Base-by-base conservation (phyloP, 2,113 vertebrate species). In the Leptodactylus fuscus region DNA sequence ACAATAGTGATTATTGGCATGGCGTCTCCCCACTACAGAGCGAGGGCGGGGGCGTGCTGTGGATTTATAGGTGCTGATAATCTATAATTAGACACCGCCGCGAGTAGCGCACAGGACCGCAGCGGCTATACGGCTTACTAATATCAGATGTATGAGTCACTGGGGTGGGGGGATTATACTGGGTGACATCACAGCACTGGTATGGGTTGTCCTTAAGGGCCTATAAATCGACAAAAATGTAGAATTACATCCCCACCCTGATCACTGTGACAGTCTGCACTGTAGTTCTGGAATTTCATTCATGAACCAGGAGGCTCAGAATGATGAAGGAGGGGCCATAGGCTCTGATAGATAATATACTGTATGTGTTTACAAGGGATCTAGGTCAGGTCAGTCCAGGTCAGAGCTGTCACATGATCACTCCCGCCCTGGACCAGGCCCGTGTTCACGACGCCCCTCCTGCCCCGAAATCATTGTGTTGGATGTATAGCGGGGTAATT, bases 401-500 rank as follows among this genome's bases (percentile, higher is more conserved):
- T 13, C 46, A 5, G 5, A 2, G 46, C 46, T 11, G n/a, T n/a
- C n/a, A n/a, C n/a, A n/a, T n/a, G n/a, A n/a, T n/a, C n/a, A n/a
- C 46, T 49, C 12, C 12, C 46, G 16, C 13, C 49, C 49, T 3
- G 49, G 49, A 51, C 15, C 49, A 3, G 49, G 16, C 4, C 12
- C 48, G 12, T 11, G 12, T 10, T 49, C 48, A 49, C 13, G 9
- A 44, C n/a, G 41, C 10, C 38, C 44, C n/a, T 74, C 10, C 41
- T 44, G 4, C 41, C 9, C 4, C 9, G 41, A 49, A n/a, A 29
- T 75, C 46, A 49, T 75, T 4, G 41, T 9, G 41, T 9, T 44
- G 41, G 41, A 9, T 34, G 24, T 77, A 48, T 36, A 46, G 55
- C 36, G 77, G 48, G 44, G 75, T 77, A 65, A 85, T 75, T 65